Evolutionary conservation across 1,140 invertebrate species (phyloP).

Genomic region (Achroia grisella): DNA sequence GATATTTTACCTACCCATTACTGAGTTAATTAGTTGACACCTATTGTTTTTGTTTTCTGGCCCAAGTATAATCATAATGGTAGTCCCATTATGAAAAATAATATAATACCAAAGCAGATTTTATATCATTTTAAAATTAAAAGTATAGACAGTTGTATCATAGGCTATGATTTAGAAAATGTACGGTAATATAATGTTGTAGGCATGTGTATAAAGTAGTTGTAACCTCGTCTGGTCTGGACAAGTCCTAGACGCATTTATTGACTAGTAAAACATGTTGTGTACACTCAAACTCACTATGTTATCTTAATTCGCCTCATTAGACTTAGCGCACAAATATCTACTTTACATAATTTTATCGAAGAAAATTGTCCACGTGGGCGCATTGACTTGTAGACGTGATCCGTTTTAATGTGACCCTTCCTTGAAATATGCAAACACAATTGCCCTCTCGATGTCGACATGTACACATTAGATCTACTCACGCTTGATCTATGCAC

Average conservation of each 20-base stretch:
- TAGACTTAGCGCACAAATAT: constrained; percentile 40
- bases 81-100: no score
- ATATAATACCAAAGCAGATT: no score
- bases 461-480: constrained; percentile 1
- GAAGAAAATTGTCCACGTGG: constrained; percentile 49
- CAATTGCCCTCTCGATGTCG: constrained; percentile 12
- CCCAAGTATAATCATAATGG: no score
- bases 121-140: no score
- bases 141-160: no score
- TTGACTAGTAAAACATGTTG: constrained; percentile 26
- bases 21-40: no score
- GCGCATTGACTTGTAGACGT: constrained; percentile 26
- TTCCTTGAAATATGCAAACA: constrained; percentile 36
- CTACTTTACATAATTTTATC: constrained; percentile 57
- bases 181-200: no score
- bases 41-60: no score
- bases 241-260: constrained; percentile 31
- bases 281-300: constrained; percentile 14
- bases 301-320: constrained; percentile 58
- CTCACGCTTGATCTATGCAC: not conserved
- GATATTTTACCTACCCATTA: no score
- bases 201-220: no score
- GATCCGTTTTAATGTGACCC: constrained; percentile 34
- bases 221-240: constrained; percentile 14
- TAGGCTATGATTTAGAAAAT: no score